Evolutionary conservation across 1,140 invertebrate species (phyloP), one percentile per base, ranked within the genome.

Genomic region (Atta texana): DNA sequence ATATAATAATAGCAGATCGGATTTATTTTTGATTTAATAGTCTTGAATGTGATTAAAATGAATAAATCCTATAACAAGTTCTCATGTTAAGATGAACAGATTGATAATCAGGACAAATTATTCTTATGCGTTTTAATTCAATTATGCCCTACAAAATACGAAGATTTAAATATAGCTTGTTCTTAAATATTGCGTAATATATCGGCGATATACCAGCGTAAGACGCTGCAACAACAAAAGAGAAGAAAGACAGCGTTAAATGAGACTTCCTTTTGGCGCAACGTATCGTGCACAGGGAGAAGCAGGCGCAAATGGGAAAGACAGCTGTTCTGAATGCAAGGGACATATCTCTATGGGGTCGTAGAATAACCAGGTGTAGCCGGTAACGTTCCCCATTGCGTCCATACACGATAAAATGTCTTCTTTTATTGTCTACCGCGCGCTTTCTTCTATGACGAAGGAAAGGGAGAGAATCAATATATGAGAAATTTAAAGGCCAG

Each of bases 291-390:
- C 82, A 51, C 61, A 10, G 51, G 28, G 8, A 18, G 75, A 24
- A 72, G 31, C 63, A 84, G 82, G 77, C 81, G 87, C 86, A 89
- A 88, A 81, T 87, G 68, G 80, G 28, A 76, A 68, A 89, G 89
- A 80, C 93, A 93, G 92, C 92, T 93, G 93, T 90, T 90, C 76
- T 90, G 85, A 89, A 89, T 89, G 87, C 82, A 89, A 66, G 81
- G 88, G 87, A 92, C 85, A 91, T 84, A 84, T 91, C 88, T 91
- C 85, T 72, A 86, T 87, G 86, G 90, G 90, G 87, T 89, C 91
- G 91, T 89, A 74, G 76, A 91, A 90, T 91, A 91, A 92, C 93
- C 92, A 93, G 92, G 92, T 93, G 92, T 87, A 88, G 87, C 80
- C 86, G 53, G n/a, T 31, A 87, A 90, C 66, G 69, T 88, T 69